Percentiles rank a stretch among this genome's conserved stretches.
Evolutionary conservation across 2,797 vertebrate species (phyloP).

Genomic region (Arctocebus calabarensis): DNA sequence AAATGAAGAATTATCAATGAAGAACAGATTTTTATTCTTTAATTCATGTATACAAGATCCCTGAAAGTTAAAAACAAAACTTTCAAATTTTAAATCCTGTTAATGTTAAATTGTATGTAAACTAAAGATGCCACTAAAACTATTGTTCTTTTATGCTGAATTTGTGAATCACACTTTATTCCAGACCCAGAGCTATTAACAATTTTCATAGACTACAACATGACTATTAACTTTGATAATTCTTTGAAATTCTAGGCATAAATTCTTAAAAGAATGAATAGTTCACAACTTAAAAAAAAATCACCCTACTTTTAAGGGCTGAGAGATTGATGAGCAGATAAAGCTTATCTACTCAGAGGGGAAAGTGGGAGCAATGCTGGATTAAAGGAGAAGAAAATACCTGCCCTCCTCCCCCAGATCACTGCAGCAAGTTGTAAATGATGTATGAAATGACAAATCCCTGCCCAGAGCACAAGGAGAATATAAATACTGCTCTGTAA

Average conservation of each 20-base stretch:
- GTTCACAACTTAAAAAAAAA: slow-evolving; percentile 70
- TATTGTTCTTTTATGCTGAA: neutral
- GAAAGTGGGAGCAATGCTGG: slow-evolving; percentile 49
- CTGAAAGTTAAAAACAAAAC: neutral
- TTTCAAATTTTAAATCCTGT: neutral
- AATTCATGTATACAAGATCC: neutral
- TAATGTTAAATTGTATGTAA: slow-evolving; percentile 39
- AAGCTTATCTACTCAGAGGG: slow-evolving; percentile 76
- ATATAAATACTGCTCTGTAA: slow-evolving; percentile 40
- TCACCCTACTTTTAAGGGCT: slow-evolving; percentile 76
- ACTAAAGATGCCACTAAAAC: neutral
- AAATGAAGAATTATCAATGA: neutral
- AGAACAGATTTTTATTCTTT: neutral
- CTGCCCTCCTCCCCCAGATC: neutral
- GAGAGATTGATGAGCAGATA: slow-evolving; percentile 67
- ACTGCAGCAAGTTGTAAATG: slow-evolving; percentile 66
- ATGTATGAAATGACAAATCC: slow-evolving; percentile 61
- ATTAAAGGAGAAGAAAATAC: slow-evolving; percentile 27
- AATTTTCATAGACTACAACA: neutral
- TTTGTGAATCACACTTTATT: neutral
- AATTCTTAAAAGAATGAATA: slow-evolving; percentile 77
- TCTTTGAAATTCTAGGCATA: slow-evolving; percentile 72
- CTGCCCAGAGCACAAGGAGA: slow-evolving; percentile 55
- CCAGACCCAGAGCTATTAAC: neutral
- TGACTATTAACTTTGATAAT: slow-evolving; percentile 67